Evolutionary conservation across 2,797 vertebrate genomes (phyloP), one percentile per base, ranked within the genome.

Genomic region (Pelodytes ibericus): DNA sequence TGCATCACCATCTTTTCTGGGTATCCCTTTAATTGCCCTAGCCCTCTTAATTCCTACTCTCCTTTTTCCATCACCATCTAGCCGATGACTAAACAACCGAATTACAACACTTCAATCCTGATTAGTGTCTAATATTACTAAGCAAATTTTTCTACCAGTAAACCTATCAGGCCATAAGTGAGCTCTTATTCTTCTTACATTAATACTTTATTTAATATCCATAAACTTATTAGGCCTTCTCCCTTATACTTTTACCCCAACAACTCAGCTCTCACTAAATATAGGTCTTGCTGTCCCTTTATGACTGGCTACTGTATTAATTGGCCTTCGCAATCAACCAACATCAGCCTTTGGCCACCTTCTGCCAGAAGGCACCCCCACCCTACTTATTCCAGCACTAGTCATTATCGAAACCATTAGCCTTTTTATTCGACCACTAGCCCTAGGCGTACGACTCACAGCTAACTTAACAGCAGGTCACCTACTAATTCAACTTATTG

Each of bases 401-500:
- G 47, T 68, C 24, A 25, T 68, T 16, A 68, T 68, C 9, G 65
- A 68, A 36, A 56, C 65, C 1, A 56, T 68, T 4, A 53, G 65
- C 20, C 6, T 68, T 15, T 68, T 68, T 16, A 68, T 68, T 10
- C 65, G 47, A 1, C 65, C 65, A 0, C 2, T 68, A 18, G 44
- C 65, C 0, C 47, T 68, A 3, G 65, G 47, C 0, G 65, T 68
- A 2, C 47, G 47, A 68, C 29, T 68, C 0, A 68, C 65, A 0
- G 65, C 65, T 0, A 68, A 68, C 1, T 3, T 68, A 1, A 68
- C 65, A 1, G 65, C 65, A 2, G 65, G 82, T 0, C 82, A 85
- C 0, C 30, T 86, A 0, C 7, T 85, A 0, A 80, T 86, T 0
- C 74, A 86, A 29, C 41, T 89, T 0, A 75, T 80, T 0, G 25